Percentiles rank a stretch among this genome's conserved stretches.
phyloP scores from a whole-genome alignment of 1,140 invertebrate genomes.

The Reticulitermes speratus region DNA sequence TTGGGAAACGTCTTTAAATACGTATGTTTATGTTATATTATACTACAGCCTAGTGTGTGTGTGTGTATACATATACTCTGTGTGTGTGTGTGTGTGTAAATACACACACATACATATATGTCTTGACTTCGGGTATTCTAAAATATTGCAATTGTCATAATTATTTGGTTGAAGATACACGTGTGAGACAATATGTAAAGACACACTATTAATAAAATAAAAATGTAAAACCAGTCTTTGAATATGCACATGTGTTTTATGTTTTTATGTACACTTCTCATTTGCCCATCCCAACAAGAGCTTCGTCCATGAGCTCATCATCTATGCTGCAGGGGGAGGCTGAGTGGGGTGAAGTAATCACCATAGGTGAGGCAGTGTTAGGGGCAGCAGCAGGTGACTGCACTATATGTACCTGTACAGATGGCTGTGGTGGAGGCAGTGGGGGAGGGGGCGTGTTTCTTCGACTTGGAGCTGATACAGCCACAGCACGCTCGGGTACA shows the following conservation, averaged over 20 bases:
- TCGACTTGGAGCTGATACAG: constrained; percentile 50
- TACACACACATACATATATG: not conserved
- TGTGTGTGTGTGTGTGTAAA: too few relatives aligned
- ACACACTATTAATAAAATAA: not conserved
- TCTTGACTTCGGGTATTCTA: not conserved
- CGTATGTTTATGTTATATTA: not conserved
- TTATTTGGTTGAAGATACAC: not conserved
- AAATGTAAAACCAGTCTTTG: not conserved
- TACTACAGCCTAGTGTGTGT: too few relatives aligned
- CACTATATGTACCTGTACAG: constrained; percentile 72
- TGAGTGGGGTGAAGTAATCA: constrained; percentile 69
- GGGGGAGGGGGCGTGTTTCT: constrained; percentile 51
- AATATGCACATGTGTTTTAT: not conserved
- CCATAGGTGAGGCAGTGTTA: constrained; percentile 64
- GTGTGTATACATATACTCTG: too few relatives aligned
- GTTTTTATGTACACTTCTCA: constrained; percentile 41
- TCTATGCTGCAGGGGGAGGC: constrained; percentile 80
- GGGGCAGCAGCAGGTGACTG: constrained; percentile 68
- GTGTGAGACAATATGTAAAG: not conserved
- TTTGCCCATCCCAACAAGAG: constrained; percentile 71
- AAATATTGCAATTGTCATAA: not conserved
- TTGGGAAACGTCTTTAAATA: not conserved
- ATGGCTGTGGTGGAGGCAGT: constrained; percentile 53
- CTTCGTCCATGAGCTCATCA: constrained; percentile 87
- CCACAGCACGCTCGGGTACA: constrained; percentile 50